A percentile compares a stretch with the other conserved stretches of the same genome.
Conservation (phyloP, 2,797 vertebrate species). For the Coregonus sp. region DNA sequence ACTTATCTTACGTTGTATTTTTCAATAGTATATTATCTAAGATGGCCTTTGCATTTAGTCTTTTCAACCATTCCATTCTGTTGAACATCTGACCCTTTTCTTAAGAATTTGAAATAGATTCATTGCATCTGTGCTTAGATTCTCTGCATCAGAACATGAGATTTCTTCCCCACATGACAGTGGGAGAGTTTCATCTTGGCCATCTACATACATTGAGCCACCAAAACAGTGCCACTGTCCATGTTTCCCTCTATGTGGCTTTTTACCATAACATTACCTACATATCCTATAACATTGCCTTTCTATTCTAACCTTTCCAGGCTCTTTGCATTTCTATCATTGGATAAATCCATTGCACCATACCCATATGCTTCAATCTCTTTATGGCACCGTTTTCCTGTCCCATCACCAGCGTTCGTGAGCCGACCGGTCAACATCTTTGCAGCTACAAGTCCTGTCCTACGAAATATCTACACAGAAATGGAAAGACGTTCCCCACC, state of each 20-base stretch:
- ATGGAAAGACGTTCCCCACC: constrained; percentile 11
- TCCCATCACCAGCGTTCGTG: not conserved
- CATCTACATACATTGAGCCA: not conserved
- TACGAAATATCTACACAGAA: constrained; percentile 29
- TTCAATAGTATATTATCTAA: not conserved
- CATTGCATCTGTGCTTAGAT: not conserved
- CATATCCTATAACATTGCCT: constrained; percentile 11
- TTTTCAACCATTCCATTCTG: not conserved
- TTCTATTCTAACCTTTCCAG: not conserved
- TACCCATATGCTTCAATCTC: constrained; percentile 10
- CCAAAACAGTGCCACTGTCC: constrained; percentile 13
- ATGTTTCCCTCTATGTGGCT: not conserved
- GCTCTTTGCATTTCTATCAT: not conserved
- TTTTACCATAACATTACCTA: constrained; percentile 11
- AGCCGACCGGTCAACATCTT: constrained; percentile 10
- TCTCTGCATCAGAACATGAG: not conserved
- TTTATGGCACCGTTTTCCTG: constrained; percentile 7
- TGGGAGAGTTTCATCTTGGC: not conserved
- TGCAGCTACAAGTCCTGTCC: constrained; percentile 22
- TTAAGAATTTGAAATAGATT: not conserved
- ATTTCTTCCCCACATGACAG: not conserved
- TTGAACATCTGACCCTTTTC: not conserved
- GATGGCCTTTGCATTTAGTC: too few species aligned
- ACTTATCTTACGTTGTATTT: not conserved
- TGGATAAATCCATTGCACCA: constrained; percentile 18